phyloP scores from a whole-genome alignment of 2,888 invertebrate genomes.

The Melieria picta region DNA sequence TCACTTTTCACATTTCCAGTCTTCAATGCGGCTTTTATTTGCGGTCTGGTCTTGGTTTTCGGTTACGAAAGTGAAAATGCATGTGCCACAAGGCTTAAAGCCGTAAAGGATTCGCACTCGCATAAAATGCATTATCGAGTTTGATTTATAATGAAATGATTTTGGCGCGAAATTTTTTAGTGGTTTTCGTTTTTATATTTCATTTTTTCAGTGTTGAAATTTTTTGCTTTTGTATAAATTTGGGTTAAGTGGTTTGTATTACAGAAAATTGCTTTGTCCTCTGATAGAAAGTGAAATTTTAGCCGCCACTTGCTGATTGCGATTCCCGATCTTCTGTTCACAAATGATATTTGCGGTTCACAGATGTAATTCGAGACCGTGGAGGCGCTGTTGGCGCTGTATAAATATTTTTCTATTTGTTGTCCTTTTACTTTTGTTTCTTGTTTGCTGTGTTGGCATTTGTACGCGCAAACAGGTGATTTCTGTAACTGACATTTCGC shows the following conservation, averaged over 20 bases:
- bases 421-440: not conserved
- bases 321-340: no score
- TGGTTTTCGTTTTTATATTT: no score
- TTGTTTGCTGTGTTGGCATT: not conserved
- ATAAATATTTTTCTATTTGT: not conserved
- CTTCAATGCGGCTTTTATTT: slow-evolving; percentile 47
- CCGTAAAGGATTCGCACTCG: not conserved
- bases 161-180: not conserved
- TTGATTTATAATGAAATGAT: not conserved
- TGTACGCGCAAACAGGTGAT: not conserved
- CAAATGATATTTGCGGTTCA: not conserved
- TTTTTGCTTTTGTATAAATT: not conserved
- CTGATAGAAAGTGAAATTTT: not conserved
- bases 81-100: not conserved
- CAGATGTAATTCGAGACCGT: slow-evolving; percentile 42
- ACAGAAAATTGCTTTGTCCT: not conserved
- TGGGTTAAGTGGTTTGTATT: slow-evolving; percentile 30
- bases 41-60: no score
- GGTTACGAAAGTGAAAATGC: slow-evolving; percentile 53
- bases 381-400: slow-evolving; percentile 13
- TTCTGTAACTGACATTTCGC: not conserved
- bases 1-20: slow-evolving; percentile 49
- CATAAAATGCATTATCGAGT: not conserved
- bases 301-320: not conserved
- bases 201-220: not conserved